phyloP scores from a whole-genome alignment of 2,888 invertebrate genomes.

The Plusia festucae region DNA sequence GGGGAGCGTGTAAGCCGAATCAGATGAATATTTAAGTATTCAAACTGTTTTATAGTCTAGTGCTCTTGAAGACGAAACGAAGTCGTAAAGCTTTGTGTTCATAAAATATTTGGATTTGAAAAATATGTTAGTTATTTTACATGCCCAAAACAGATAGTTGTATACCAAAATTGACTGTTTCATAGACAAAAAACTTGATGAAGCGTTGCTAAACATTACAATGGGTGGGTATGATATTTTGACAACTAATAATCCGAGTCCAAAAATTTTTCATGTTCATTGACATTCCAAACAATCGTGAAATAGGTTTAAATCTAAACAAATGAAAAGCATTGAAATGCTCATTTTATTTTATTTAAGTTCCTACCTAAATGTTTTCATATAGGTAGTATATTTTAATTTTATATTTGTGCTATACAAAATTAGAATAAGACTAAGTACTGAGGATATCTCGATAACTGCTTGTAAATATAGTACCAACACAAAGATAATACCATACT shows the following conservation, averaged over 20 bases:
- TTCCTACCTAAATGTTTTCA: too few species aligned
- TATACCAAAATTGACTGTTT: too few species aligned
- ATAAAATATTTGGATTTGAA: background rate
- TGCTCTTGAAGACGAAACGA: background rate
- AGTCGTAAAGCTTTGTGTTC: background rate
- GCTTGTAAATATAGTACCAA: too few species aligned
- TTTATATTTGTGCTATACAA: too few species aligned
- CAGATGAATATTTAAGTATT: constrained; percentile 3
- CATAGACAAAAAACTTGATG: too few species aligned
- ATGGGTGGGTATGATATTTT: too few species aligned
- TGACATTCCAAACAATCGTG: background rate
- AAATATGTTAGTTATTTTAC: background rate
- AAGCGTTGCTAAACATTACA: too few species aligned
- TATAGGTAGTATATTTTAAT: too few species aligned
- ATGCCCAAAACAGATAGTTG: too few species aligned
- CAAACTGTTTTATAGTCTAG: constrained; percentile 4
- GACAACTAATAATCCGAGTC: too few species aligned
- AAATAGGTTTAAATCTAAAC: background rate
- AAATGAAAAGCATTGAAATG: background rate
- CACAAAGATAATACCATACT: too few species aligned
- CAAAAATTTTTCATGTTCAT: background rate
- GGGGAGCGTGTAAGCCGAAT: constrained; percentile 3
- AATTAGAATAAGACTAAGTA: too few species aligned
- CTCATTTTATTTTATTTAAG: background rate
- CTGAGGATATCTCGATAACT: background rate